Base-by-base conservation (phyloP, 2,797 vertebrate species). In the Pseudopleuronectes americanus region DNA sequence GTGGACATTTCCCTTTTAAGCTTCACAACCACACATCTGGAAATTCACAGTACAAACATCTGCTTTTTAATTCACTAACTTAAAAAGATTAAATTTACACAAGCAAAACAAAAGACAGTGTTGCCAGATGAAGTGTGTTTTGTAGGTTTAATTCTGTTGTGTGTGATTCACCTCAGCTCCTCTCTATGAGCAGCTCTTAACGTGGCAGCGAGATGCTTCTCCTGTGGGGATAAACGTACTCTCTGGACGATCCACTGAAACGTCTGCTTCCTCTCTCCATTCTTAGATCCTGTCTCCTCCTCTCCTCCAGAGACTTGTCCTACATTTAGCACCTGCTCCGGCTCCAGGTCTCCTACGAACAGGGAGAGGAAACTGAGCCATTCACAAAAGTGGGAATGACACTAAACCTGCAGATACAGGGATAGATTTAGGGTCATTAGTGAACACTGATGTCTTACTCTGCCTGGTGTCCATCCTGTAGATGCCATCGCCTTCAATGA, bases 191-290 rank as follows among this genome's bases (percentile, higher is more conserved):
- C 70, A 21, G 78, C 88, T 91, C 95, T 96, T 51, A 99, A 74
- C 16, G 93, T 92, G 62, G 93, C 91, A 19, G 97, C 96, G 71
- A 99, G 92, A 41, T 94, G 91, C 51, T 79, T 94, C 76, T 98
- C 95, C 77, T 87, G 84, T 45, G 96, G 96, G 61, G 97, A 98
- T 83, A 99, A 93, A 84, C 97, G 93, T 75, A 99, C 93, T 74
- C 93, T 94, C 77, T 97, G 96, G 84, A 98, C 80, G 14, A 84
- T 88, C 91, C 94, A 93, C 54, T 75, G 76, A 67, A 36, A 69
- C 14, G 28, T 76, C 45, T 59, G 68, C 86, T 57, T 92, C 75
- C 71, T 93, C 79, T 81, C 93, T 31, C 71, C 56, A 53, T 59
- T 62, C 57, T 71, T 52, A 43, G 31, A 4, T 53, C 14, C 47